A percentile compares a stretch with the other conserved stretches of the same genome.
Evolutionary conservation across 1,140 invertebrate genomes (phyloP).

Genomic region (Chironomus tepperi): DNA sequence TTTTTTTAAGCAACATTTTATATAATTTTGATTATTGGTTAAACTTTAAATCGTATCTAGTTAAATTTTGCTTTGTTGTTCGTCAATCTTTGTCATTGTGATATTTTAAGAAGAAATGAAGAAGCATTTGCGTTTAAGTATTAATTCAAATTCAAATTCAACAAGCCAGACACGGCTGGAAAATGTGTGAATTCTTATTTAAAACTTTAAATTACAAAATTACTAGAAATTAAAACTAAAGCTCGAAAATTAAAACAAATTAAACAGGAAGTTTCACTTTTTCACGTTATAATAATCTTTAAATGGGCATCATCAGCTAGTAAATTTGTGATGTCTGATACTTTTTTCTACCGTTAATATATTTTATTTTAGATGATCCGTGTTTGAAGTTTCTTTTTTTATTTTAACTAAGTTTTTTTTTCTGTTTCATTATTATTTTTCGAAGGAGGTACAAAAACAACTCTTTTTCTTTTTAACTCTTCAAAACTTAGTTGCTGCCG

Average conservation of each 20-base stretch:
- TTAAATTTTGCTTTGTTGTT: too few relatives aligned
- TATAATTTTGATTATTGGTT: not conserved
- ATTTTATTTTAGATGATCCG: constrained; percentile 16
- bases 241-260: too few relatives aligned
- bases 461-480: not conserved
- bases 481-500: constrained; percentile 4
- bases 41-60: too few relatives aligned
- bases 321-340: not conserved
- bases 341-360: constrained; percentile 12
- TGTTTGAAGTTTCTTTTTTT: constrained; percentile 2
- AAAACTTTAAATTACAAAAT: too few relatives aligned
- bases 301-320: not conserved
- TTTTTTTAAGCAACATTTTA: not conserved
- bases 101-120: too few relatives aligned
- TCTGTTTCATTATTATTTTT: not conserved
- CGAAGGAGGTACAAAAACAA: constrained; percentile 6
- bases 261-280: too few relatives aligned
- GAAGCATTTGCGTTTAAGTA: too few relatives aligned
- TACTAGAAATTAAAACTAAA: too few relatives aligned
- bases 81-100: too few relatives aligned
- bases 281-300: not conserved
- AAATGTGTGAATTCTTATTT: too few relatives aligned
- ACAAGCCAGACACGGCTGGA: too few relatives aligned
- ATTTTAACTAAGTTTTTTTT: not conserved
- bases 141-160: too few relatives aligned